phyloP scores from a whole-genome alignment of 2,797 vertebrate species.

The Rhinichthys osculus region DNA sequence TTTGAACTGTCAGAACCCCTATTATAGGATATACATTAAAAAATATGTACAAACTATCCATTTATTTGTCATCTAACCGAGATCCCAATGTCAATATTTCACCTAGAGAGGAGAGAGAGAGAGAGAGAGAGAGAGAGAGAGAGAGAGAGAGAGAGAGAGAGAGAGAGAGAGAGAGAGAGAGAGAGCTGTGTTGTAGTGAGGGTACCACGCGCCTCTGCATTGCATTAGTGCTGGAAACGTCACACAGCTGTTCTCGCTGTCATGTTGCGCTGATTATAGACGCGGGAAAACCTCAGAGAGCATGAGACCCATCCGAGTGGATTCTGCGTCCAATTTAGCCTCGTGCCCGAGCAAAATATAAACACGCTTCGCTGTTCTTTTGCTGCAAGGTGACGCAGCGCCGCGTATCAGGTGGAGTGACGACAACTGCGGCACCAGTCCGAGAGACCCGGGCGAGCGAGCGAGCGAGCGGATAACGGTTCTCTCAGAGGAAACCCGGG shows the following conservation, averaged over 20 bases:
- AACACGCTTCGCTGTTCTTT: conserved; percentile 34
- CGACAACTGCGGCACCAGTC: conserved; percentile 73
- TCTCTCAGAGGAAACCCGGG: conserved; percentile 59
- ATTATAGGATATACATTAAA: no score
- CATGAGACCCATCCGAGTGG: conserved; percentile 27
- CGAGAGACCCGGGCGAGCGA: neutral
- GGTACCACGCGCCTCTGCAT: conserved; percentile 43
- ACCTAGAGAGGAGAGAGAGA: neutral
- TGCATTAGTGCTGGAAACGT: conserved; percentile 39
- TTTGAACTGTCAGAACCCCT: no score
- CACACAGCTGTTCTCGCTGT: conserved; percentile 31
- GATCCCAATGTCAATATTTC: neutral
- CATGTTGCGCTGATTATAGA: conserved; percentile 19
- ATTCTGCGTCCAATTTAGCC: neutral
- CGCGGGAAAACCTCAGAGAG: conserved; percentile 1
- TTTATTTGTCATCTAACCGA: neutral
- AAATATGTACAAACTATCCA: no score
- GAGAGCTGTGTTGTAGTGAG: conserved; percentile 23
- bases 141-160: conserved; percentile 27
- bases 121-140: neutral
- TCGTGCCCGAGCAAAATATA: conserved; percentile 26
- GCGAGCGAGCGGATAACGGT: conserved; percentile 48
- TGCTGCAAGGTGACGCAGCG: conserved; percentile 79
- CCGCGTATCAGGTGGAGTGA: conserved; percentile 69
- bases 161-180: neutral